These are phyloP conservation scores for Caranx melampygus DNA, from an alignment of 2,113 vertebrate species.

Conservation along the genomic window DNA sequence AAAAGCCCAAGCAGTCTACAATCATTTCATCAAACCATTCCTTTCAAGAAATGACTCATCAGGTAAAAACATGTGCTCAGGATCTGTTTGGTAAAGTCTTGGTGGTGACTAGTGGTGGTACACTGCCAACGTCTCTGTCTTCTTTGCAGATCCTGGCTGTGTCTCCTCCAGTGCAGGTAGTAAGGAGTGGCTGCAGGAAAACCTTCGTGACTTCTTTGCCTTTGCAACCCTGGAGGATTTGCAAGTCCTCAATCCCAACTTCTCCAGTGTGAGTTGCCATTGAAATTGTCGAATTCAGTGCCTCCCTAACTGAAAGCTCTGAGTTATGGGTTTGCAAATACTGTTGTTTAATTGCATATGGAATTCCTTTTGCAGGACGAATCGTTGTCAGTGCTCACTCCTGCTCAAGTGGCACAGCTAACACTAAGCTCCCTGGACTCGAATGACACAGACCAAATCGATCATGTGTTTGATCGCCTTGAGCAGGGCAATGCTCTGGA, in stretches of 20 bases:
- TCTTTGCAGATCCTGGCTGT: constrained; percentile 62
- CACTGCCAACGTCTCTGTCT: not conserved
- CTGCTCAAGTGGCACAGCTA: too few species aligned
- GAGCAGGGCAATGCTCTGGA: too few species aligned
- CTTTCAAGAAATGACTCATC: too few species aligned
- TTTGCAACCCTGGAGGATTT: constrained; percentile 55
- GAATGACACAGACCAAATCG: too few species aligned
- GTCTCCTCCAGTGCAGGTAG: constrained; percentile 19
- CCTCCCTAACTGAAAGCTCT: not conserved
- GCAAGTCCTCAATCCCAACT: not conserved
- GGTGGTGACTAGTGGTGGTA: too few species aligned
- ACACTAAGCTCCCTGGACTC: too few species aligned
- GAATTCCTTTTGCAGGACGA: too few species aligned
- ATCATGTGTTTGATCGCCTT: too few species aligned
- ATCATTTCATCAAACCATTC: constrained; percentile 52
- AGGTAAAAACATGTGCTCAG: not conserved
- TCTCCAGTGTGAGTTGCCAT: too few species aligned
- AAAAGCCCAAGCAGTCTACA: constrained; percentile 40
- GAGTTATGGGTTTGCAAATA: too few species aligned
- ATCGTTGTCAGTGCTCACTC: too few species aligned
- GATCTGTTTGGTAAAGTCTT: not conserved
- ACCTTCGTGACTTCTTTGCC: constrained; percentile 54
- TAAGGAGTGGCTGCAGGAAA: constrained; percentile 52
- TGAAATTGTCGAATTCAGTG: not conserved
- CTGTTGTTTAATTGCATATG: too few species aligned